phyloP scores from a whole-genome alignment of 2,888 invertebrate species.

The Zygaena filipendulae region DNA sequence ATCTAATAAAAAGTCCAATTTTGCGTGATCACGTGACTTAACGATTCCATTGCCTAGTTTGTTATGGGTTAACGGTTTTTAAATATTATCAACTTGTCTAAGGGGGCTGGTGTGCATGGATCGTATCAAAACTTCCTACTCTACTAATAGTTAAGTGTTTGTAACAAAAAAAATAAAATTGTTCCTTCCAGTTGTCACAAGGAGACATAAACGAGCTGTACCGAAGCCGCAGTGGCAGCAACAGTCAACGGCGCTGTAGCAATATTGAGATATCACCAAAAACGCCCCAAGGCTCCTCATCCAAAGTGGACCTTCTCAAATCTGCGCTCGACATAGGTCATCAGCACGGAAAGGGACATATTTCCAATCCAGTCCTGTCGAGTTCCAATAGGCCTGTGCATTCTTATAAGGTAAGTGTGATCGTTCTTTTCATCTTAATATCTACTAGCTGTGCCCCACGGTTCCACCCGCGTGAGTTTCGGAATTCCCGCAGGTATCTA shows the following conservation, averaged over 20 bases:
- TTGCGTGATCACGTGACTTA: too few species aligned
- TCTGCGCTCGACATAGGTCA: conserved; percentile 77
- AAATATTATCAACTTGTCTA: too few species aligned
- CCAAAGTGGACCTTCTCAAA: conserved; percentile 74
- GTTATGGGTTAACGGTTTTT: too few species aligned
- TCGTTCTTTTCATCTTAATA: conserved; percentile 10
- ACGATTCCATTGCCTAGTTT: too few species aligned
- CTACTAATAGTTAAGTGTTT: too few species aligned
- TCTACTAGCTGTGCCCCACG: too few species aligned
- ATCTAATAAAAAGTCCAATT: too few species aligned
- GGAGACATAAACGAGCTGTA: conserved; percentile 61
- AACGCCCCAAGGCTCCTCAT: conserved; percentile 54
- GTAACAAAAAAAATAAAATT: too few species aligned
- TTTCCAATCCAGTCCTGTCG: conserved; percentile 69
- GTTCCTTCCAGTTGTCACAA: conserved; percentile 50
- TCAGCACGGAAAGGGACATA: conserved; percentile 61
- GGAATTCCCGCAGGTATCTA: conserved; percentile 11
- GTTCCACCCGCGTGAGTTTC: too few species aligned
- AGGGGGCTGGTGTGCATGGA: too few species aligned
- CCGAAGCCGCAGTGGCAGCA: conserved; percentile 58
- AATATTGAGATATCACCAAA: conserved; percentile 60
- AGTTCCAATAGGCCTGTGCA: conserved; percentile 35
- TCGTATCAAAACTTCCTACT: too few species aligned
- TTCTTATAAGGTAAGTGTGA: conserved; percentile 40
- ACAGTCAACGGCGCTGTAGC: conserved; percentile 65